These are phyloP conservation scores for Sitta carolinensis DNA, from an alignment of 2,797 vertebrate species.

Conservation along the genomic window DNA sequence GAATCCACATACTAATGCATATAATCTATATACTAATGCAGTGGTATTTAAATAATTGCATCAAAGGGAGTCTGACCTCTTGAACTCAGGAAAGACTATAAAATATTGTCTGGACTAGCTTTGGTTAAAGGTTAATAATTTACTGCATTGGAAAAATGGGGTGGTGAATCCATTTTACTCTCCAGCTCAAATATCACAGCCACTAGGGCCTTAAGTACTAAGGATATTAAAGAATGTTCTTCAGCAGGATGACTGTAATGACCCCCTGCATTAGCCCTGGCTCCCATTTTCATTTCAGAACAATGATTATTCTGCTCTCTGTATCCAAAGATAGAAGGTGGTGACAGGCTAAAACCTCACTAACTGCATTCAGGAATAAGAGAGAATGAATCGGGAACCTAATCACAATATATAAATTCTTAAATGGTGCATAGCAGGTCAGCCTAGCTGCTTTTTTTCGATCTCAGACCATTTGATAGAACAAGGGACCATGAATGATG, in stretches of 20 bases:
- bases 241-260: conserved; percentile 15
- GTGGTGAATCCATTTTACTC: conserved; percentile 5
- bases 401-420: conserved; percentile 33
- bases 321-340: conserved; percentile 22
- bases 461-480: conserved; percentile 15
- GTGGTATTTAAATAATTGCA: conserved; percentile 37
- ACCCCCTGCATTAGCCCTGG: conserved; percentile 40
- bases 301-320: conserved; percentile 13
- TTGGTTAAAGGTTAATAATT: conserved; percentile 41
- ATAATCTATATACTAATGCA: conserved; percentile 38
- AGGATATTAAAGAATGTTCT: conserved; percentile 46
- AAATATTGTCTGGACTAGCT: conserved; percentile 15
- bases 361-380: conserved; percentile 7
- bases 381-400: conserved; percentile 5
- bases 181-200: conserved; percentile 10
- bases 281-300: conserved; percentile 56
- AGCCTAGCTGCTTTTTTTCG: not conserved
- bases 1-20: conserved; percentile 21
- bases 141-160: not conserved
- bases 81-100: conserved; percentile 33
- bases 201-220: conserved; percentile 5
- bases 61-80: not conserved
- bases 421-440: conserved; percentile 47
- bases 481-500: not conserved
- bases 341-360: conserved; percentile 38